Base-by-base conservation (phyloP, 1,140 invertebrate species). In the Caenorhabditis remanei region DNA sequence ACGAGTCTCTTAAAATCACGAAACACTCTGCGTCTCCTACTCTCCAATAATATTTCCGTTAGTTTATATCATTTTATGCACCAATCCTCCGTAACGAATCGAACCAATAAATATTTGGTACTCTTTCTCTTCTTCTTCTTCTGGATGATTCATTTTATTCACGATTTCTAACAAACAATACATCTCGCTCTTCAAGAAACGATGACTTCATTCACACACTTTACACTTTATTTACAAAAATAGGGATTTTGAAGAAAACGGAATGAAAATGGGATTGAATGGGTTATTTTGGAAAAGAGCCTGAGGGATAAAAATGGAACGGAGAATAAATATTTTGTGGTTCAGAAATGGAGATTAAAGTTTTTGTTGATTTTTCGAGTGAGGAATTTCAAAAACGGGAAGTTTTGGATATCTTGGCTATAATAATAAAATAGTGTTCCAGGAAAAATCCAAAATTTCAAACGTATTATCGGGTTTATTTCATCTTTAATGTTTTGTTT, bases 31-130 rank as follows among this genome's bases (percentile, higher is more conserved):
- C 65, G 65, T 24, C 46, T 21, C 46, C 16, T 79, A 46, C 46
- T 50, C 46, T 53, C 71, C 16, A n/a, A 79, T 21, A 50, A 46
- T 79, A 79, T 79, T 79, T 79, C 14, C 21, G n/a, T 79, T 50
- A 79, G 71, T 79, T 79, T 79, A 79, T 79, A 46, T 19, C 71
- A 79, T 79, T 79, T 79, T 79, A 79, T 79, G 71, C 71, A 79
- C 71, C 71, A 41, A 40, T 9, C n/a, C n/a, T 24, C 71, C 71
- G 71, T 50, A 48, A 50, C 71, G 19, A 71, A 71, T 71, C 65
- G 40, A 71, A 71, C 65, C 71, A 79, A 79, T 79, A 79, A 79
- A 79, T 79, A 79, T 79, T 79, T 79, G 71, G 71, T 79, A 50
- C 19, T 79, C n/a, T 79, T 79, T 46, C 24, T 32, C 32, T 32